Base-by-base conservation (phyloP, 2,888 invertebrate genomes). In the Busseola fusca region DNA sequence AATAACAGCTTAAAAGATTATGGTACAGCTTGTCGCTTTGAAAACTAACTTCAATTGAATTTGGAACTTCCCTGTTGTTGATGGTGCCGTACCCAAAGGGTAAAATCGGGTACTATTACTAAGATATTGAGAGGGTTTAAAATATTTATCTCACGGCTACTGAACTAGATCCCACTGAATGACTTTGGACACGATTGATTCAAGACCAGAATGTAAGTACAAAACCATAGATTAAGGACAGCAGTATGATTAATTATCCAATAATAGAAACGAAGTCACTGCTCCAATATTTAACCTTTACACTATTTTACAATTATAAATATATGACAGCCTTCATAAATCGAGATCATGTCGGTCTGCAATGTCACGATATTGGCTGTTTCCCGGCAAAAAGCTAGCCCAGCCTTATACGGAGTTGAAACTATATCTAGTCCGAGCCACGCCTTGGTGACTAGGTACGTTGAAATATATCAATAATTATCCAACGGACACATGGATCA, bases 301-400 rank as follows among this genome's bases (percentile, higher is more conserved):
- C 37, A 57, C 40, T 62, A 48, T 58, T 60, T 50, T 40, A 65
- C 34, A 69, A 57, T 57, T 66, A 73, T 64, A 80, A 56, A 25
- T 58, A 50, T 58, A 56, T 68, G n/a, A 16, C 12, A 72, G 58
- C 69, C 73, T 78, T 80, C 73, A 72, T 72, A 72, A 81, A 85
- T 80, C 84, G 72, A 78, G 73, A 74, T 68, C 82, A 76, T 42
- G 74, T 66, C 72, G 50, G 40, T 37, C 40, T 37, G 21, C 72
- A 76, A 72, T 83, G 86, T 86, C 86, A 81, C 82, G 86, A 72
- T 64, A 78, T 72, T 69, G 72, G 34, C 73, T 54, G 50, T 82
- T 84, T 86, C 71, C 74, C 79, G 60, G 69, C 83, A 84, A 86
- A 86, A 84, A 81, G 54, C 76, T 74, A 59, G 56, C 50, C 59